These are phyloP conservation scores for Plebejus argus DNA, from an alignment of 2,888 invertebrate species.

Conservation along the genomic window DNA sequence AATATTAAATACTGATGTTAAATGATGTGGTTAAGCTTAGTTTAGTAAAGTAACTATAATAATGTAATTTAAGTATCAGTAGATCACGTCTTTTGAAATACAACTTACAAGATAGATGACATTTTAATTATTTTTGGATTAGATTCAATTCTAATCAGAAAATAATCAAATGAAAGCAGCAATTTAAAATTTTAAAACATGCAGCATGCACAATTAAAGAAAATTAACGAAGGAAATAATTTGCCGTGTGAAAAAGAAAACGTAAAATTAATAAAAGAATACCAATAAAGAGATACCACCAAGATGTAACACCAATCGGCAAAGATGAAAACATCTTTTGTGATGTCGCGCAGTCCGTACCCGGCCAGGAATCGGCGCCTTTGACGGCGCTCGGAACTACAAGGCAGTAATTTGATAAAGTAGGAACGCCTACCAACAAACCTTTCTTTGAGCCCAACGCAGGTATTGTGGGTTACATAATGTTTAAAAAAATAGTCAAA, in stretches of 20 bases:
- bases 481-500: neutral
- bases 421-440: slow-evolving; percentile 74
- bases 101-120: too few relatives aligned
- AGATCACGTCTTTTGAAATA: too few relatives aligned
- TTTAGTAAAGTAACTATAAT: too few relatives aligned
- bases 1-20: too few relatives aligned
- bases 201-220: too few relatives aligned
- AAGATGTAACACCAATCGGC: neutral
- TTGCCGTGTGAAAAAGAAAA: neutral
- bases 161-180: too few relatives aligned
- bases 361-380: slow-evolving; percentile 52
- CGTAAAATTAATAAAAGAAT: neutral
- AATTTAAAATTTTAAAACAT: too few relatives aligned
- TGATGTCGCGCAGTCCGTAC: neutral
- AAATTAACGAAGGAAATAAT: too few relatives aligned
- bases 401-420: slow-evolving; percentile 80
- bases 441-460: slow-evolving; percentile 70
- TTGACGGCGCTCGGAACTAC: slow-evolving; percentile 77
- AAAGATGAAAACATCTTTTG: slow-evolving; percentile 1
- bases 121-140: too few relatives aligned
- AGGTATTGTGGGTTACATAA: neutral
- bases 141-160: too few relatives aligned
- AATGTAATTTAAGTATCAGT: too few relatives aligned
- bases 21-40: too few relatives aligned
- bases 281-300: neutral